Evolutionary conservation across 2,888 invertebrate species (phyloP), one percentile per base, ranked within the genome.

Genomic region (Thyatira batis): DNA sequence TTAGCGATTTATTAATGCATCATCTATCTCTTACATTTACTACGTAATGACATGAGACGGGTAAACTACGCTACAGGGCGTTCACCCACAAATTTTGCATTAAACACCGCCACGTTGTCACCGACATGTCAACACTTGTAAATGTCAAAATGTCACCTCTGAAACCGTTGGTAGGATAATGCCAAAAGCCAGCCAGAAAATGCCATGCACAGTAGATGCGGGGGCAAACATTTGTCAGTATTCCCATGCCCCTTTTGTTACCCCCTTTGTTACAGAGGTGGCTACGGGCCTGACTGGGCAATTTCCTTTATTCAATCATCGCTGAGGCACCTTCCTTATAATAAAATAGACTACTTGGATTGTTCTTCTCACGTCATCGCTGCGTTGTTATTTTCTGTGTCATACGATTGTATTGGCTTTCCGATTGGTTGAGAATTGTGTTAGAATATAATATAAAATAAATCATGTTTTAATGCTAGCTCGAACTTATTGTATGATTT

Each of bases 181-280:
- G 71, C 68, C 75, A 76, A 63, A 71, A 73, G 72, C 67, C 20
- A 69, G 73, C 68, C 64, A 71, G 66, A 76, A 75, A 75, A 79
- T 76, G 78, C 68, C 78, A 78, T 69, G 65, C 68, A 64, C 58
- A 58, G 65, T 39, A 39, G 39, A 39, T 39, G 67, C 68, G 63
- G 67, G 65, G 71, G 76, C 72, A 79, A 80, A 80, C 75, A 78
- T 76, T 77, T 71, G 73, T 65, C 62, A 58, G 50, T 59, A 54
- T 68, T 51, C 60, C 58, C 55, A 56, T 30, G 52, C 70, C 63
- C 65, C 71, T 65, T 46, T 48, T 28, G 48, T 48, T 58, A 68
- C 58, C 61, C 63, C 69, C 68, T 71, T 71, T 71, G 71, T 69
- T 57, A 27, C 49, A 51, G 65, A 56, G 68, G 67, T 69, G 69